These are phyloP conservation scores for Solenopsis invicta DNA, from an alignment of 1,140 invertebrate species.

Conservation along the genomic window DNA sequence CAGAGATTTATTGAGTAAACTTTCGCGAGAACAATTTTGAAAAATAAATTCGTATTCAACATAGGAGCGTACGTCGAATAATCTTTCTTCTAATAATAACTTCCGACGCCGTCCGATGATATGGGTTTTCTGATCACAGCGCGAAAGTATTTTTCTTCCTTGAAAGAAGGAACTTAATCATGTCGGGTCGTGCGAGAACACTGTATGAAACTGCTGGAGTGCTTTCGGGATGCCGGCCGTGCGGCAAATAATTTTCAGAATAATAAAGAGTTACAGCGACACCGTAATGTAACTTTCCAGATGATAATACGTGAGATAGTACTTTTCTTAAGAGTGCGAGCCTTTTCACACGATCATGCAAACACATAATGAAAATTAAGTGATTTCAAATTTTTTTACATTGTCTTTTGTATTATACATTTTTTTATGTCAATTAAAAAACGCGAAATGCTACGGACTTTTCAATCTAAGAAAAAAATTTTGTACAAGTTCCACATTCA, in stretches of 20 bases:
- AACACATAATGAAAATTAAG: constrained; percentile 1
- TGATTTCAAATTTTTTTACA: background rate
- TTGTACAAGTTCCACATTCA: background rate
- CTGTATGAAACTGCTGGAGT: constrained; percentile 42
- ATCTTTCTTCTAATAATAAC: constrained; percentile 47
- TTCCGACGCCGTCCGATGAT: constrained; percentile 28
- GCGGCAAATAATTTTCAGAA: constrained; percentile 60
- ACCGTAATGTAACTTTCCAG: constrained; percentile 57
- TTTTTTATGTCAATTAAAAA: background rate
- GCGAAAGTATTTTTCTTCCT: constrained; percentile 54
- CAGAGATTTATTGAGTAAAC: background rate
- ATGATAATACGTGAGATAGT: constrained; percentile 50
- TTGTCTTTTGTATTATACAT: background rate
- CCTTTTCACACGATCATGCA: background rate
- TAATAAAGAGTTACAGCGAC: constrained; percentile 65
- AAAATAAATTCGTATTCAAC: constrained; percentile 44
- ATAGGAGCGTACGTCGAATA: constrained; percentile 7
- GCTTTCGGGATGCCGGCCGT: constrained; percentile 51
- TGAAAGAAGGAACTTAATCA: constrained; percentile 59
- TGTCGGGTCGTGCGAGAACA: constrained; percentile 46
- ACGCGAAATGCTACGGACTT: background rate
- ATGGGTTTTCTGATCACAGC: constrained; percentile 60
- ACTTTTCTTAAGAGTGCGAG: background rate
- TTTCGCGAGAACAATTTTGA: constrained; percentile 1
- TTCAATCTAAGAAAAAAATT: background rate